A percentile compares a stretch with the other conserved stretches of the same genome.
phyloP scores from a whole-genome alignment of 2,888 invertebrate species.

The Andrena minutula region DNA sequence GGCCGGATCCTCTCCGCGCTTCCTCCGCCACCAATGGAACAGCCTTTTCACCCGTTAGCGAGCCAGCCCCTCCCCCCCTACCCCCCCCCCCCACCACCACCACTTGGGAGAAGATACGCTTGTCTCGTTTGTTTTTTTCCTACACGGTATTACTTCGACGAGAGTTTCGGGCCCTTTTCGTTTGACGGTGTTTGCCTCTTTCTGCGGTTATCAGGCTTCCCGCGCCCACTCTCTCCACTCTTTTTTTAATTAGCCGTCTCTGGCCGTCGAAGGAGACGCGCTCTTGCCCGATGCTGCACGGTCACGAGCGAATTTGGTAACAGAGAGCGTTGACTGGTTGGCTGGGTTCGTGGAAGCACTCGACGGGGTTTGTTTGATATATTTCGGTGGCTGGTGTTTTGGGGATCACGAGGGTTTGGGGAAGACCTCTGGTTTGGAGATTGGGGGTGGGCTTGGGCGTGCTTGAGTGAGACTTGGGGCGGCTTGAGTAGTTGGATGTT shows the following conservation, averaged over 20 bases:
- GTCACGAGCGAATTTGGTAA: not conserved
- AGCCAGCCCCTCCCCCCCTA: not conserved
- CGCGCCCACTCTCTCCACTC: not conserved
- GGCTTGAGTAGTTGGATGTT: too few species aligned
- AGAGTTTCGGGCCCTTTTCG: slow-evolving; percentile 32
- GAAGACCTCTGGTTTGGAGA: too few species aligned
- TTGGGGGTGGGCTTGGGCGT: too few species aligned
- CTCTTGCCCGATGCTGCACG: slow-evolving; percentile 14
- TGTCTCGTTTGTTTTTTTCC: not conserved
- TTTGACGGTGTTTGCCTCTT: slow-evolving; percentile 24
- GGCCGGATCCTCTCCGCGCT: slow-evolving; percentile 16
- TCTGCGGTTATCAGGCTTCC: slow-evolving; percentile 37
- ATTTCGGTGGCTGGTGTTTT: too few species aligned
- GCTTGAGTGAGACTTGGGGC: too few species aligned
- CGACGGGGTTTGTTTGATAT: too few species aligned
- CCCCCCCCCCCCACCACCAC: too few species aligned
- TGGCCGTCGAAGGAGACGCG: slow-evolving; percentile 12
- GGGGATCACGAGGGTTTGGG: too few species aligned
- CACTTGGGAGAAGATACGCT: too few species aligned
- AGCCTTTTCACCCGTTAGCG: slow-evolving; percentile 8
- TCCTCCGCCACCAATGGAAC: not conserved
- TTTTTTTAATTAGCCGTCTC: slow-evolving; percentile 44
- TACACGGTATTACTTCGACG: slow-evolving; percentile 7
- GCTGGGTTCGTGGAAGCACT: not conserved
- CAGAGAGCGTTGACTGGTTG: not conserved